Evolutionary conservation across 1,140 invertebrate genomes (phyloP).

Genomic region (Zaprionus ghesquierei): DNA sequence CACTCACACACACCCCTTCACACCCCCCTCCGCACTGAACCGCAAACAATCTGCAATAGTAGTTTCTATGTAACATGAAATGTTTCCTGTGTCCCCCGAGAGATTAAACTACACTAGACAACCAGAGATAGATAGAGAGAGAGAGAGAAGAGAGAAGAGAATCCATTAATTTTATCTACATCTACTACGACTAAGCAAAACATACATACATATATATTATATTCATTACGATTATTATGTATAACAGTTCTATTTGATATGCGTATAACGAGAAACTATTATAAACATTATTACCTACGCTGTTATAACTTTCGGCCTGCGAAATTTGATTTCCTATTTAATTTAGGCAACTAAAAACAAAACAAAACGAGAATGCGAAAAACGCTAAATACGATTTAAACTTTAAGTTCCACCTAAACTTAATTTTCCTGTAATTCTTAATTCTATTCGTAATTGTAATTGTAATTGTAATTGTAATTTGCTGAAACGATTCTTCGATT

Average conservation of each 20-base stretch:
- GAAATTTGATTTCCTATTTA: constrained; percentile 76
- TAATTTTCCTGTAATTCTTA: constrained; percentile 64
- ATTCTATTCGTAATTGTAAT: constrained; percentile 13
- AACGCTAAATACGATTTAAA: constrained; percentile 28
- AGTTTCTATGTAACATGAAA: constrained; percentile 54
- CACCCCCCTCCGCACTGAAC: constrained; percentile 1
- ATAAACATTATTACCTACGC: constrained; percentile 34
- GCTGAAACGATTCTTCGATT: constrained; percentile 34
- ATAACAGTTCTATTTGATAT: constrained; percentile 42
- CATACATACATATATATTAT: constrained; percentile 23
- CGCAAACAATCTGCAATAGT: constrained; percentile 55
- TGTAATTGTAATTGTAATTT: constrained; percentile 23
- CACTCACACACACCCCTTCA: neutral
- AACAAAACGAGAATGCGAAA: constrained; percentile 13
- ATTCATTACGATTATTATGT: constrained; percentile 27
- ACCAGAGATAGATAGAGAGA: constrained; percentile 60
- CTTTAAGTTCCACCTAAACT: constrained; percentile 43
- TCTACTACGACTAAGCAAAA: constrained; percentile 37
- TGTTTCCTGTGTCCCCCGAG: constrained; percentile 27
- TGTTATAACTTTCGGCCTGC: constrained; percentile 68
- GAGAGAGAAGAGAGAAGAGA: constrained; percentile 12
- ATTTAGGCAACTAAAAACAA: constrained; percentile 52
- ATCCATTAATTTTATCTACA: constrained; percentile 61
- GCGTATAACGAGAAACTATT: constrained; percentile 40
- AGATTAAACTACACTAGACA: constrained; percentile 16